Evolutionary conservation across 1,140 invertebrate species (phyloP).

Genomic region (Neodiprion virginianus): DNA sequence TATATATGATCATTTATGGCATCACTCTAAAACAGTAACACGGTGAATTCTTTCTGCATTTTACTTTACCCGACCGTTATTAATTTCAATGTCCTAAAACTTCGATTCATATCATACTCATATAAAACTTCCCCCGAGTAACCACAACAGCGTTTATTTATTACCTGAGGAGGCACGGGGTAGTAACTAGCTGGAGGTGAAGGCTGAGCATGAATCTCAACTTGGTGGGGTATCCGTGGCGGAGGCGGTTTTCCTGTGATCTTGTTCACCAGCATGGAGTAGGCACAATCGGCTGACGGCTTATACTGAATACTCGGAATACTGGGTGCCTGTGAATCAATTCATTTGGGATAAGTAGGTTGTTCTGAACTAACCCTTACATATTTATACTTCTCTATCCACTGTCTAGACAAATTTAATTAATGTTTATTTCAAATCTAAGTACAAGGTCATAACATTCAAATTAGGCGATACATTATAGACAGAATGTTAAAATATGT

Average conservation of each 20-base stretch:
- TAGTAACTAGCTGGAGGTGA: slow-evolving; percentile 46
- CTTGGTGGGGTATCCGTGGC: slow-evolving; percentile 41
- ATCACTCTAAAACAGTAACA: too few relatives aligned
- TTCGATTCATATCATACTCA: too few relatives aligned
- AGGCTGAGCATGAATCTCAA: slow-evolving; percentile 34
- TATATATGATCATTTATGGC: too few relatives aligned
- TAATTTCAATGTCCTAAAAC: too few relatives aligned
- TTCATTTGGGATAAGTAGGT: slow-evolving; percentile 16
- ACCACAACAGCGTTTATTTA: too few relatives aligned
- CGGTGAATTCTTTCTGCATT: too few relatives aligned
- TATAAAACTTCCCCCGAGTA: too few relatives aligned
- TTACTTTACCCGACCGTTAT: too few relatives aligned
- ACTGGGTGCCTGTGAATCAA: slow-evolving; percentile 65
- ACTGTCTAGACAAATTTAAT: slow-evolving; percentile 1
- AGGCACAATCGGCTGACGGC: slow-evolving; percentile 83
- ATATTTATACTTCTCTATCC: slow-evolving; percentile 17
- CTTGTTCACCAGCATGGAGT: slow-evolving; percentile 83
- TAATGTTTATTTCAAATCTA: background rate
- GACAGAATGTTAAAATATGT: background rate
- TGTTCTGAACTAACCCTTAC: slow-evolving; percentile 18
- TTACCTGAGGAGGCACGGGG: slow-evolving; percentile 39
- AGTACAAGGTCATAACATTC: background rate
- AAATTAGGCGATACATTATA: background rate
- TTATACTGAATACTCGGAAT: slow-evolving; percentile 78
- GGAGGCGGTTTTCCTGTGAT: slow-evolving; percentile 75